A percentile compares a stretch with the other conserved stretches of the same genome.
These are phyloP conservation scores for Willisornis vidua DNA, from an alignment of 2,113 vertebrate genomes.

Conservation along the genomic window DNA sequence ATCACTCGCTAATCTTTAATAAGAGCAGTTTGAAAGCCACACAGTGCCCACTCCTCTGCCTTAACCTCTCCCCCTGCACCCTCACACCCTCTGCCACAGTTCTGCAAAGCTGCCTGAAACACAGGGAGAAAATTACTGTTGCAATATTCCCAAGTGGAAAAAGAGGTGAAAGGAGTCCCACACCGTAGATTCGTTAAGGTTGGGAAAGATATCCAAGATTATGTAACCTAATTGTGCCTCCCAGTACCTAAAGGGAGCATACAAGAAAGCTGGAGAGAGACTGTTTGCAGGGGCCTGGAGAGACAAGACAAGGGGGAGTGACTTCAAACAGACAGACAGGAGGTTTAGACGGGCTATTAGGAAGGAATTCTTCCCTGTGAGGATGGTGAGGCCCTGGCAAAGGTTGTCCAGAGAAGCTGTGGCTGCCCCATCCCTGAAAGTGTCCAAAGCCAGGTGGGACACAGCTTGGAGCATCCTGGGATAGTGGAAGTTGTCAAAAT, in stretches of 20 bases:
- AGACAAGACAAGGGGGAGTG: background rate
- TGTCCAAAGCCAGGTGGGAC: accelerated
- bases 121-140: background rate
- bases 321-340: background rate
- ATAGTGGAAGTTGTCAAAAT: no score
- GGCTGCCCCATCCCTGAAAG: background rate
- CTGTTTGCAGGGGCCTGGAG: background rate
- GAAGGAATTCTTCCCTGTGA: no score
- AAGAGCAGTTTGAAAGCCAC: background rate
- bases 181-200: background rate
- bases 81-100: background rate
- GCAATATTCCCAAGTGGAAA: background rate
- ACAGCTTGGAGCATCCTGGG: accelerated
- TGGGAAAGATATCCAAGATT: background rate
- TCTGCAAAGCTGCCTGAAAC: background rate
- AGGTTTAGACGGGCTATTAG: no score
- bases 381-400: accelerated
- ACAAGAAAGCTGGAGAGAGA: background rate
- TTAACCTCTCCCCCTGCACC: background rate
- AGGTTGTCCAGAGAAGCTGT: background rate
- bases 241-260: background rate
- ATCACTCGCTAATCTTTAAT: background rate
- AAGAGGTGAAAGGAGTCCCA: background rate
- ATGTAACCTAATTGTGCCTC: accelerated
- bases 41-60: background rate